Conservation (phyloP, 2,797 vertebrate genomes). For the Notolepis coatsorum region DNA sequence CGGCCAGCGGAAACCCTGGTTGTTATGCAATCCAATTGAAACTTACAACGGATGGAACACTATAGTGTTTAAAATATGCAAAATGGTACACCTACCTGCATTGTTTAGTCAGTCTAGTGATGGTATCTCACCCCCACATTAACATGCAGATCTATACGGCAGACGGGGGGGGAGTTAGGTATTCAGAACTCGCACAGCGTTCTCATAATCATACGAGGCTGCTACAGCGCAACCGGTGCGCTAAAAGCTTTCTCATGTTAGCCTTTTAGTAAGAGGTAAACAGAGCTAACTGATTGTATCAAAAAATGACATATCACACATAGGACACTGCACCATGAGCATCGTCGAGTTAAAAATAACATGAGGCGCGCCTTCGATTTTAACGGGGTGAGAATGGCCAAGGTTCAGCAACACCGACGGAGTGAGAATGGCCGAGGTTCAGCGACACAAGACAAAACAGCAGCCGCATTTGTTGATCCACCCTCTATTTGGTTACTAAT, state of each 20-base stretch:
- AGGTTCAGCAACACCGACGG: slow-evolving; percentile 34
- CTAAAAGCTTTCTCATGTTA: not conserved
- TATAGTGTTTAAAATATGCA: slow-evolving; percentile 18
- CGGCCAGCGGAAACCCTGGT: not conserved
- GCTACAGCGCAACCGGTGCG: not conserved
- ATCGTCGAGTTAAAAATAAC: not conserved
- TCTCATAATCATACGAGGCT: not conserved
- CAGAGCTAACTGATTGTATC: not conserved
- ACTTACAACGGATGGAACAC: slow-evolving; percentile 17
- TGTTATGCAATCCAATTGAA: slow-evolving; percentile 1
- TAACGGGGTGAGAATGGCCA: slow-evolving; percentile 17
- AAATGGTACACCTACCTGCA: slow-evolving; percentile 18
- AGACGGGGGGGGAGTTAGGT: slow-evolving; percentile 6
- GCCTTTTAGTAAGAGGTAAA: not conserved
- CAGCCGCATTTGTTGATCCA: slow-evolving; percentile 51
- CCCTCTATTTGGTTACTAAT: slow-evolving; percentile 67
- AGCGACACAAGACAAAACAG: slow-evolving; percentile 39
- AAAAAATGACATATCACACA: not conserved
- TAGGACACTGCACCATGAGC: not conserved
- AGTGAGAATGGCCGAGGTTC: slow-evolving; percentile 26
- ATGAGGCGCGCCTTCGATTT: slow-evolving; percentile 20
- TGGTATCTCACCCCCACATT: slow-evolving; percentile 3
- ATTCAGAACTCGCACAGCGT: not conserved
- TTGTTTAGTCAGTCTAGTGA: slow-evolving; percentile 32
- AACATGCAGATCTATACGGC: not conserved